Conservation (phyloP, 2,888 invertebrate species). For the Morinoia aosen region DNA sequence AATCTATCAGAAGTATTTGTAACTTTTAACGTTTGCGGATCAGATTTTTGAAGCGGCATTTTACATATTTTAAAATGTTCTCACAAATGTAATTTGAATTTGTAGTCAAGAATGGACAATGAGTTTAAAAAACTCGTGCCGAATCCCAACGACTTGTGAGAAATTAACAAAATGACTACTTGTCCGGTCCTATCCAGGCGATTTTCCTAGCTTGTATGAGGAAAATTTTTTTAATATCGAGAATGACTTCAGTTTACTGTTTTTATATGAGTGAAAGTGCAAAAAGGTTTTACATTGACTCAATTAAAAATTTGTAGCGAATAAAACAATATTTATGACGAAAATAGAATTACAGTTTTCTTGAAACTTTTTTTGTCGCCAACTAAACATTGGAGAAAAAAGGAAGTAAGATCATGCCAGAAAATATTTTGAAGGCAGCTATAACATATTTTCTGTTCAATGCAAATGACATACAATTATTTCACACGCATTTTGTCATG, state of each 20-base stretch:
- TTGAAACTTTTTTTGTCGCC: neutral
- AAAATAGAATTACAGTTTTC: neutral
- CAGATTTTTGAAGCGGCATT: too few species aligned
- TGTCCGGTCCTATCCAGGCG: neutral
- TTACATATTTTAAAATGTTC: too few species aligned
- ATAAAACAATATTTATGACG: neutral
- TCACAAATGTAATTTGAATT: too few species aligned
- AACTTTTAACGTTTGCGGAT: too few species aligned
- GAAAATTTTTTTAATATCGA: neutral
- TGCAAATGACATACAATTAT: neutral
- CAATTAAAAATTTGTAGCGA: neutral
- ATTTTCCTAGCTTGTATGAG: neutral
- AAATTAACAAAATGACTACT: neutral
- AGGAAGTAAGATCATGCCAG: neutral
- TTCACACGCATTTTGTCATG: neutral
- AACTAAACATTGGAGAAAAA: neutral
- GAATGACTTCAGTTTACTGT: neutral
- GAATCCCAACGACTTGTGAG: too few species aligned
- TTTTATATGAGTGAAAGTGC: neutral
- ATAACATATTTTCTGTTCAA: neutral
- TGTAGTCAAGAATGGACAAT: too few species aligned
- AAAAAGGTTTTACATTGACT: neutral
- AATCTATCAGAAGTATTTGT: too few species aligned
- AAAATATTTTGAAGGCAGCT: neutral
- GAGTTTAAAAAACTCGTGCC: too few species aligned